phyloP scores from a whole-genome alignment of 2,113 vertebrate genomes.

The Lepus timidus region DNA sequence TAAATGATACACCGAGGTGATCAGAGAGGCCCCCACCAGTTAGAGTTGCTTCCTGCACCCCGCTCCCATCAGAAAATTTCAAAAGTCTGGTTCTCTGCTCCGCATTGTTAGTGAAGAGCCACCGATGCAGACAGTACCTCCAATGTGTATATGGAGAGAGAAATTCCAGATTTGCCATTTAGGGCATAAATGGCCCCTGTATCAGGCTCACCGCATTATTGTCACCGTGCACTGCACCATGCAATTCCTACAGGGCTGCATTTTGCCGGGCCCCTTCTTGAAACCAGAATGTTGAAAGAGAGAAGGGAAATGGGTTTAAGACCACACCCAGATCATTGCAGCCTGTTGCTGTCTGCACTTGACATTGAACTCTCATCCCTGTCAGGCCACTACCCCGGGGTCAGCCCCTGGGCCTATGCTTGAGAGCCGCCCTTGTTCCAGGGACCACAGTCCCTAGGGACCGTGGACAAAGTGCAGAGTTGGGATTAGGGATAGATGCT shows the following conservation, averaged over 20 bases:
- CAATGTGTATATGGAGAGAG: neutral
- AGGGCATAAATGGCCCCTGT: neutral
- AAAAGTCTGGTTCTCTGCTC: neutral
- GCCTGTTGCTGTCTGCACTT: neutral
- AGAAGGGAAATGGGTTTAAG: neutral
- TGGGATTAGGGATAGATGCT: neutral
- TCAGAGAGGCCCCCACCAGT: neutral
- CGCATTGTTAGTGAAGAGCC: neutral
- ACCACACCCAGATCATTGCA: neutral
- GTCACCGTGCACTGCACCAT: neutral
- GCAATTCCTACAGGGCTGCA: neutral
- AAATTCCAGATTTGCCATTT: conserved; percentile 12
- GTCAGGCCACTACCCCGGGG: fast-evolving
- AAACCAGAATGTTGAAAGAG: neutral
- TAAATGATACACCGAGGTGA: conserved; percentile 19
- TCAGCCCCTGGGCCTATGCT: neutral
- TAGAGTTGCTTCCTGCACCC: neutral
- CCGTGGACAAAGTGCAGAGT: neutral
- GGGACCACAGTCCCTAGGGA: neutral
- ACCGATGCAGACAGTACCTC: neutral
- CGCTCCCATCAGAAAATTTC: neutral
- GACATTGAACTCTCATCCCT: neutral
- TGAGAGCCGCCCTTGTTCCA: neutral
- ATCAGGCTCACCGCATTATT: neutral
- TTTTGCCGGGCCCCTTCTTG: neutral